Evolutionary conservation across 1,140 invertebrate genomes (phyloP), one percentile per base, ranked within the genome.

Genomic region (Drosophila fuyamai): DNA sequence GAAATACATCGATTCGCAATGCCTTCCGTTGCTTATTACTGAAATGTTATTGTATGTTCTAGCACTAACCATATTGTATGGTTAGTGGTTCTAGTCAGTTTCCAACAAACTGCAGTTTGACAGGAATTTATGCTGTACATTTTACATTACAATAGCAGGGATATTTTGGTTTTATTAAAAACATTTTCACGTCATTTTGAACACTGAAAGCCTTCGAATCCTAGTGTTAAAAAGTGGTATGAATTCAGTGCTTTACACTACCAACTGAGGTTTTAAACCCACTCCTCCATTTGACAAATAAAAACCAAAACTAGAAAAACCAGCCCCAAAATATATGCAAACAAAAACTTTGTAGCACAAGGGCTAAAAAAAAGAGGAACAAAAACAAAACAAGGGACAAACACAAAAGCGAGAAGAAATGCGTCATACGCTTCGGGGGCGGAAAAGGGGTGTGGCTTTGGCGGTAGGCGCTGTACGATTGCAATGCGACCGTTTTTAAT

Each of bases 401-500:
- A 70, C 50, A 68, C 35, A 71, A 71, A 71, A 10, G 46, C 18
- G 55, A 72, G 18, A 72, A 60, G 54, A 70, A 72, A 72, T 71
- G 44, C 66, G 54, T 54, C 60, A 78, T 57, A 46, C 43, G 44
- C 48, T 41, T 44, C 14, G 16, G 43, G 4, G 3, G 14, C 1
- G 18, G 14, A 7, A 43, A 60, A 60, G 43, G 54, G 59, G 47
- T n/a, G 23, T 51, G 48, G 48, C 48, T 4, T 55, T 16, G 36
- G 18, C 38, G 16, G 23, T n/a, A 14, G 70, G 74, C 68, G 57
- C 60, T 50, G 35, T 40, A 51, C 61, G 55, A 65, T 84, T 74
- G 55, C 59, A 84, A 73, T 73, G 62, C 65, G 48, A 60, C 41
- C 71, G 62, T 56, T 79, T 81, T 86, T 74, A 88, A 88, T 83